Conservation (phyloP, 1,140 invertebrate genomes). For the Drosophila paulistorum region DNA sequence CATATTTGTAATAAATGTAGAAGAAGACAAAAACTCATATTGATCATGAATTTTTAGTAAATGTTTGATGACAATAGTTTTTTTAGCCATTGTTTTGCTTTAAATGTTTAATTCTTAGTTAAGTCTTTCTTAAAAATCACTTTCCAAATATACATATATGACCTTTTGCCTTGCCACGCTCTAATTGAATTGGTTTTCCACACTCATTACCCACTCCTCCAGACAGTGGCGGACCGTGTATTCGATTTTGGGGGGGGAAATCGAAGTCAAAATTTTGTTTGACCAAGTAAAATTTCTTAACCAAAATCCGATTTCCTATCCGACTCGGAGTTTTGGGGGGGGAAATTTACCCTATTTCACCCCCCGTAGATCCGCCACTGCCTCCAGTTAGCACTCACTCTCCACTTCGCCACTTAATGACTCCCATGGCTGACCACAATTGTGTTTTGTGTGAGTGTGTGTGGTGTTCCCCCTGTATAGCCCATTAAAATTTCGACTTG, state of each 20-base stretch:
- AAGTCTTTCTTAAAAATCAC: not conserved
- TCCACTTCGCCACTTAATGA: slow-evolving; percentile 10
- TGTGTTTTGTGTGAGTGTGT: slow-evolving; percentile 10
- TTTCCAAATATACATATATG: not conserved
- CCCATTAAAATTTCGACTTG: slow-evolving; percentile 74
- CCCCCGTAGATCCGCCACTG: too few relatives aligned
- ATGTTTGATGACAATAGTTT: not conserved
- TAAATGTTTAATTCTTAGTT: not conserved
- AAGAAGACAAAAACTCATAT: too few relatives aligned
- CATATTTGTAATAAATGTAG: too few relatives aligned
- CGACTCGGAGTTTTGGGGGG: too few relatives aligned
- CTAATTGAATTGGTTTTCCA: slow-evolving; percentile 20
- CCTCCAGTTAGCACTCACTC: not conserved
- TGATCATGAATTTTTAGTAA: too few relatives aligned
- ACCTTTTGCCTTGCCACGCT: slow-evolving; percentile 6
- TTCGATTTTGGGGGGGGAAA: too few relatives aligned
- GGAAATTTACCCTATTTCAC: too few relatives aligned
- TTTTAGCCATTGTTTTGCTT: not conserved
- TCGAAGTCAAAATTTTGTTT: too few relatives aligned
- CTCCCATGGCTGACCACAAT: slow-evolving; percentile 38
- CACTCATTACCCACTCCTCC: slow-evolving; percentile 16
- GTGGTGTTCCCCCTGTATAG: slow-evolving; percentile 26
- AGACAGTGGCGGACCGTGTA: too few relatives aligned
- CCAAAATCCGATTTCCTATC: too few relatives aligned
- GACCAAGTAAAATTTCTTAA: too few relatives aligned